phyloP scores from a whole-genome alignment of 1,140 invertebrate species.

The Teleopsis dalmanni region DNA sequence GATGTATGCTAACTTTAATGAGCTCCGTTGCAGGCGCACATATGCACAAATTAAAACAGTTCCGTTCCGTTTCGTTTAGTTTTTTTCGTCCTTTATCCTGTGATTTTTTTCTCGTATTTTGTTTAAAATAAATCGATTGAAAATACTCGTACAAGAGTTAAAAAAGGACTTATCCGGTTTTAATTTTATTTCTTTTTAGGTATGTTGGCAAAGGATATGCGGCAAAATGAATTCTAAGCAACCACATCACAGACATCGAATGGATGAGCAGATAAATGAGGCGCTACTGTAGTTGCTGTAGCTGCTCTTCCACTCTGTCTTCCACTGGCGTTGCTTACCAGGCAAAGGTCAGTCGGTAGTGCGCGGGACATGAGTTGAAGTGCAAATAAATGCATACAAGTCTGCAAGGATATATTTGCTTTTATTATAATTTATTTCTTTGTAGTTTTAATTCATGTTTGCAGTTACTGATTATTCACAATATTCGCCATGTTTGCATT shows the following conservation, averaged over 20 bases:
- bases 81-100: background rate
- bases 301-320: too few species aligned
- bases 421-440: too few species aligned
- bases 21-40: background rate
- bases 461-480: too few species aligned
- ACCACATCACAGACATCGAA: conserved; percentile 12
- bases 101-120: conserved; percentile 3
- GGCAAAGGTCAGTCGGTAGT: too few species aligned
- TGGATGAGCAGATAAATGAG: conserved; percentile 4
- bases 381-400: too few species aligned
- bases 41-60: background rate
- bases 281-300: background rate
- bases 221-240: conserved; percentile 11
- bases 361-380: too few species aligned
- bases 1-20: background rate
- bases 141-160: conserved; percentile 6
- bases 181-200: background rate
- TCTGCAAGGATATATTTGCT: too few species aligned
- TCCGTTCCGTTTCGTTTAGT: background rate
- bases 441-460: too few species aligned
- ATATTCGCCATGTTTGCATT: too few species aligned
- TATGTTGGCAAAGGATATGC: conserved; percentile 6
- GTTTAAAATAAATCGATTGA: conserved; percentile 12
- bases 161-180: background rate
- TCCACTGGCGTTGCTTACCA: too few species aligned